Evolutionary conservation across 2,888 invertebrate species (phyloP), one percentile per base, ranked within the genome.

Genomic region (Lasioglossum pauxillum): DNA sequence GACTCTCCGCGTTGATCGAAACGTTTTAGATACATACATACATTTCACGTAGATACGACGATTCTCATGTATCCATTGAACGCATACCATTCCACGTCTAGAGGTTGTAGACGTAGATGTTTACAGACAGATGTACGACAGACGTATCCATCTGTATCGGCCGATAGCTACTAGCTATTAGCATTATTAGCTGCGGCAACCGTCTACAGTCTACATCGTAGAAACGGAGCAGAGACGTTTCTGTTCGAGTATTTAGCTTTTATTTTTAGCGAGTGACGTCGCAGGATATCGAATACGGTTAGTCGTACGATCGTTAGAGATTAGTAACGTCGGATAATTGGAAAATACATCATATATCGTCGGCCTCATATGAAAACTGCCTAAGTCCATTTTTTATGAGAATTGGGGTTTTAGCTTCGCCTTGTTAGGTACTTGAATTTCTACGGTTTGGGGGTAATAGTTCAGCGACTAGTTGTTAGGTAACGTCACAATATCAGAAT

Each of bases 1-100:
- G 27, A 2, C 14, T 83, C 79, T 83, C 79, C 84, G 79, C 80
- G 85, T 64, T 67, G 23, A 49, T 38, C 35, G 41, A 75, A 69
- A 69, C 35, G 23, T 69, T 35, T 23, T 38, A 69, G 35, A 69
- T 35, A 69, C 35, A 69, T 35, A 38, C 35, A 69, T 10, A 69
- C 35, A 35, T 69, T 69, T 35, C 19, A 69, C 67, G 35, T 35
- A 23, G 67, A 8, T 23, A 69, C 23, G 31, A 19, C 35, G 67
- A 38, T 35, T 14, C 5, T 19, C 67, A 23, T 23, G 35, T 19
- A 23, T 38, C 19, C 7, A 67, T 67, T 35, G 31, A 35, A 35
- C 19, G 67, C 38, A 10, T 38, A 19, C 10, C 67, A 35, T 35
- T 67, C 35, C 67, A 67, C 67, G 67, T 67, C 67, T 19, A 35